A percentile compares a stretch with the other conserved stretches of the same genome.
phyloP scores from a whole-genome alignment of 1,140 invertebrate genomes.

The Orius insidiosus region DNA sequence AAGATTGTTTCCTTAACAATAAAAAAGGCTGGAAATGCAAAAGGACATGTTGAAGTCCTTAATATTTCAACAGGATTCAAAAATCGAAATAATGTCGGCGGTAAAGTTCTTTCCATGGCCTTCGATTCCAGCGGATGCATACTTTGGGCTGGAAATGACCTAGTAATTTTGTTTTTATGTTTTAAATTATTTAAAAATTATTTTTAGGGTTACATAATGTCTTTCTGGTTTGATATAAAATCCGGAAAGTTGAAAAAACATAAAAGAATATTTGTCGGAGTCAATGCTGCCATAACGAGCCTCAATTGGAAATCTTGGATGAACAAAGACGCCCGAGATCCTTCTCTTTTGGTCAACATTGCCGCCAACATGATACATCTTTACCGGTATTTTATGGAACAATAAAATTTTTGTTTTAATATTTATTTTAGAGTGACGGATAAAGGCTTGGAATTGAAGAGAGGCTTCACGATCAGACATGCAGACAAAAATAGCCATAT shows the following conservation, averaged over 20 bases:
- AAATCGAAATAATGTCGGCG: conserved; percentile 51
- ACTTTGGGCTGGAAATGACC: conserved; percentile 71
- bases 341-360: conserved; percentile 59
- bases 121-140: conserved; percentile 63
- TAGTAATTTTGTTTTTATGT: conserved; percentile 32
- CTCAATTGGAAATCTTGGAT: conserved; percentile 68
- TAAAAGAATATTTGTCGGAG: conserved; percentile 40
- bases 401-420: conserved; percentile 15
- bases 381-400: conserved; percentile 30
- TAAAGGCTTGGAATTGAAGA: conserved; percentile 42
- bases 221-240: conserved; percentile 49
- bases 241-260: conserved; percentile 55
- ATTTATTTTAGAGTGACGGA: conserved; percentile 37
- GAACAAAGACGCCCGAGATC: conserved; percentile 55
- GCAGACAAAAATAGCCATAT: conserved; percentile 32
- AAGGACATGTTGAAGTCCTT: conserved; percentile 56
- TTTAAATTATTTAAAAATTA: too few relatives aligned
- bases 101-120: conserved; percentile 51
- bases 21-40: conserved; percentile 51
- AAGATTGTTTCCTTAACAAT: conserved; percentile 9
- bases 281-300: conserved; percentile 46
- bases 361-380: conserved; percentile 56
- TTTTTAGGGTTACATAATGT: conserved; percentile 41
- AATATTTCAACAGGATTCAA: conserved; percentile 79
- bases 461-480: conserved; percentile 46